phyloP scores from a whole-genome alignment of 2,888 invertebrate species.

The Melanophora roralis region DNA sequence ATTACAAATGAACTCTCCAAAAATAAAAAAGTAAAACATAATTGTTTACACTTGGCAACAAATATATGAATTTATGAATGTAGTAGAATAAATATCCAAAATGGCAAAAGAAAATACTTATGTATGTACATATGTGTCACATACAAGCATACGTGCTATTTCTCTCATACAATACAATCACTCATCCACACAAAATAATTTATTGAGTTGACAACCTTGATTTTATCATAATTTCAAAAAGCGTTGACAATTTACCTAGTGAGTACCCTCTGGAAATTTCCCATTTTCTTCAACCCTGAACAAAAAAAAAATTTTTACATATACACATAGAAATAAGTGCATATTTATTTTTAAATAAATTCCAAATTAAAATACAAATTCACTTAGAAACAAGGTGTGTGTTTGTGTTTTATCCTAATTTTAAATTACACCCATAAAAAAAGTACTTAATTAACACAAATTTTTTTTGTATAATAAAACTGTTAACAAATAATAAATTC shows the following conservation, averaged over 20 bases:
- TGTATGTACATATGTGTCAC: not conserved
- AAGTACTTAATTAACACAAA: not conserved
- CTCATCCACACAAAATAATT: not conserved
- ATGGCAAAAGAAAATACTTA: too few relatives aligned
- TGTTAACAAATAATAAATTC: not conserved
- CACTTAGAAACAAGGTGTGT: not conserved
- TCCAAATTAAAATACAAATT: not conserved
- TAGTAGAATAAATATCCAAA: too few relatives aligned
- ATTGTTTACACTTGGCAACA: not conserved
- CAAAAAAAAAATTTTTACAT: too few relatives aligned
- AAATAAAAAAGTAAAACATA: not conserved
- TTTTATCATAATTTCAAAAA: not conserved
- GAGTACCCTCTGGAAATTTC: constrained; percentile 7
- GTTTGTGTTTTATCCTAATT: not conserved
- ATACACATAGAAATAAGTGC: not conserved
- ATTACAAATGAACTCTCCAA: not conserved
- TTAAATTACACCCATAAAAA: not conserved
- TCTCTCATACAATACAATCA: not conserved
- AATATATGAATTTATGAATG: too few relatives aligned
- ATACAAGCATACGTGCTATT: not conserved
- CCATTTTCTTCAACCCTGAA: not conserved
- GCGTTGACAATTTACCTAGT: constrained; percentile 12
- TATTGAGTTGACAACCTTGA: constrained; percentile 7
- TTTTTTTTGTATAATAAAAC: not conserved
- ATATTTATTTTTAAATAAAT: not conserved